phyloP scores from a whole-genome alignment of 2,797 vertebrate species.

The Onychomys torridus region DNA sequence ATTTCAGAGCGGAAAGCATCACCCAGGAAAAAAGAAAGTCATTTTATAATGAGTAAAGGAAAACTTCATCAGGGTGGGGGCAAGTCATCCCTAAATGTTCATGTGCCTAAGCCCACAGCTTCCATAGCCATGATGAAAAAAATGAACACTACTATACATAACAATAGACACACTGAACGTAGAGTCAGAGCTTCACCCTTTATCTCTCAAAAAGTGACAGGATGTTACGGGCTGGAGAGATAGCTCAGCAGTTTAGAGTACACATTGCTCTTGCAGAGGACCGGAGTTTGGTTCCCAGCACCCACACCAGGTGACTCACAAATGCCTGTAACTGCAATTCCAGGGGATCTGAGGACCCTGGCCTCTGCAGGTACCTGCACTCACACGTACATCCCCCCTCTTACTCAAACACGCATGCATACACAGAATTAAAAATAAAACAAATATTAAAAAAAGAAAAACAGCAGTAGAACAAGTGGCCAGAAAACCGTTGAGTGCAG shows the following conservation, averaged over 20 bases:
- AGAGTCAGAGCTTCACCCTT: neutral
- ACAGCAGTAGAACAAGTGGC: neutral
- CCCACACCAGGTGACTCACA: neutral
- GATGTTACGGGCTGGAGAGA: neutral
- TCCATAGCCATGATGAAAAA: neutral
- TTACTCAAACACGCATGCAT: neutral
- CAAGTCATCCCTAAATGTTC: neutral
- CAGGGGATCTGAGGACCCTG: neutral
- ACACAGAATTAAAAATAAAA: neutral
- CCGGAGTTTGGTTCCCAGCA: neutral
- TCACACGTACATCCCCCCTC: neutral
- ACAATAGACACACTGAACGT: neutral
- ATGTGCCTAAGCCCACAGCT: neutral
- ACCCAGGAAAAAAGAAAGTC: neutral
- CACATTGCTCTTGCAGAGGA: neutral
- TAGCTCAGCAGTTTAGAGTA: neutral
- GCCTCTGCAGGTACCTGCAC: neutral
- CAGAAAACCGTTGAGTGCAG: neutral
- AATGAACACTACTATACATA: neutral
- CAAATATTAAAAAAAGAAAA: neutral
- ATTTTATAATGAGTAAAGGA: neutral
- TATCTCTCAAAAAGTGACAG: neutral
- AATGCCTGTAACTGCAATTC: neutral
- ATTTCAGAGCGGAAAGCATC: conserved; percentile 4
- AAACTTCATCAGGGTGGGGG: neutral